Evolutionary conservation across 2,113 vertebrate genomes (phyloP), one percentile per base, ranked within the genome.

Genomic region (Alosa alosa): DNA sequence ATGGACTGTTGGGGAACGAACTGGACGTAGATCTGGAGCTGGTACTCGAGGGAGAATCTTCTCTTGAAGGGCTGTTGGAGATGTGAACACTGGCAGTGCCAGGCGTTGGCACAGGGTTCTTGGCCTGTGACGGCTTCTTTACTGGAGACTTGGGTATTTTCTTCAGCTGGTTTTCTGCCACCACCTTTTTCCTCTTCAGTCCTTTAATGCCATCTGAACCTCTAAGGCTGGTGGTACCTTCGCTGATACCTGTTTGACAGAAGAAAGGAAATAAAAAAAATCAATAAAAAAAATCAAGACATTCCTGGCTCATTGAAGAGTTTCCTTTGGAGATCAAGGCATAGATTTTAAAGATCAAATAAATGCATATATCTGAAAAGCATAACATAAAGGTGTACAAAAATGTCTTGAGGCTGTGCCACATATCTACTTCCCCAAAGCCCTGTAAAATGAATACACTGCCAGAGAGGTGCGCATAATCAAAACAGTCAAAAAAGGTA

Each of bases 121-220:
- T 97, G 49, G 93, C 87, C 90, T 97, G 96, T 15, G 96, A 90
- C 6, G 96, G 95, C 87, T 96, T 98, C 90, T 97, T 98, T 91
- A 99, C 94, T 36, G 98, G 98, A 25, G 98, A 99, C 93, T 99
- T 99, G 17, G 96, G 97, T 92, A 98, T 97, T 94, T 99, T 99
- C 90, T 99, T 99, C 1, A 96, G 93, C 84, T 97, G 96, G 92
- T 97, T 99, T 93, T 99, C 98, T 84, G 95, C 95, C 84, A 99
- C 96, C 68, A 99, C 94, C 93, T 99, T 99, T 92, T 99, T 99
- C 85, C 98, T 96, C 92, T 99, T 99, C 88, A 99, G 94, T 89
- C 98, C 97, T 94, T 99, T 99, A 87, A 97, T 90, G 90, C 93
- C 91, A 84, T 98, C 97, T 45, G 94, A 95, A 90, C 93, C 93